Base-by-base conservation (phyloP, 2,888 invertebrate species). In the Coenonympha glycerion region DNA sequence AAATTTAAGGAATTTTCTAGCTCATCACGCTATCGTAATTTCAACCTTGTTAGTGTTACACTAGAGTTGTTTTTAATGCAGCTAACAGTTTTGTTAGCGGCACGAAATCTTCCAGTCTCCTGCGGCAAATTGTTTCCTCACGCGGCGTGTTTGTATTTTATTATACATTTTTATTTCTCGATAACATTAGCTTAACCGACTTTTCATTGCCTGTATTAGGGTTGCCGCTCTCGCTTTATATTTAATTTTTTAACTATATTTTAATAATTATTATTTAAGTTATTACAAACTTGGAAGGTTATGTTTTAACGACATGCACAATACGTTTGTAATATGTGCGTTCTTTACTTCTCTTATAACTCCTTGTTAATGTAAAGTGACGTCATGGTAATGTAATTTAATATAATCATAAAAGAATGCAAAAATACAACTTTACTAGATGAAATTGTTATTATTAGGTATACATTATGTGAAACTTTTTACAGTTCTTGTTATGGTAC, bases 121-220 rank as follows among this genome's bases (percentile, higher is more conserved):
- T 75, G 81, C 80, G 84, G 85, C 84, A 86, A 86, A 86, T 86
- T 87, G 85, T 87, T 86, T 86, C 85, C 87, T 83, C 84, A 78
- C 82, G 79, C 80, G 76, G 78, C 82, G 78, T 85, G 86, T 85
- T 86, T 84, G 85, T 86, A 86, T 87, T 87, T 87, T 87, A 87
- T 86, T 86, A 87, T 86, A 87, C 86, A 85, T 86, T 87, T 87
- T 87, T 87, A 87, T 86, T 86, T 78, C 82, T 79, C 86, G 86
- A 87, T 87, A 87, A 87, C 86, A 87, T 87, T 87, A 86, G 86
- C 87, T 86, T 86, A 86, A 87, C 86, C 83, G 86, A 86, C 85
- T 87, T 87, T 87, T 87, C 86, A 87, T 87, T 85, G 86, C 86
- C 81, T 78, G 57, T 53, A 65, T 69, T 81, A 87, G 87, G 87